Evolutionary conservation across 2,797 vertebrate genomes (phyloP), one percentile per base, ranked within the genome.

Genomic region (Sciurus carolinensis): DNA sequence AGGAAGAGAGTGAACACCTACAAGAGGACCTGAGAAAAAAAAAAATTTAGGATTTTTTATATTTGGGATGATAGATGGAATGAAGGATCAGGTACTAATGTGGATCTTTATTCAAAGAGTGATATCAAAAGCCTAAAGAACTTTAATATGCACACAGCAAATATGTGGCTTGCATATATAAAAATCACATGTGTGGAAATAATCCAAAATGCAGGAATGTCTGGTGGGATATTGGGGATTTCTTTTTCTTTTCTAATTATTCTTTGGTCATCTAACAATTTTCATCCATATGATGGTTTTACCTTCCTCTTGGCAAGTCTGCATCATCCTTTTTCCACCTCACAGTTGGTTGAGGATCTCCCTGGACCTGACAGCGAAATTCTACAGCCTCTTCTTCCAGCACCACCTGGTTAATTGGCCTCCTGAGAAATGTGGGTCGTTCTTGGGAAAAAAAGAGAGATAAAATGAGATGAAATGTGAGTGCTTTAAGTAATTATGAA

Each of bases 321-420:
- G 98, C 95, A 69, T 99, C 99, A n/a, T 99, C 99, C 97, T 99
- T 99, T 98, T 98, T 99, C 99, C 99, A 99, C 71, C 99, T 99
- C 24, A 99, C 99, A 1, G 99, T 99, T 75, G 99, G 99, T 96
- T 98, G 99, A 67, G 99, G 99, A 98, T 99, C 99, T 76, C 99
- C 99, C 97, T 99, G 99, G 92, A 99, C 99, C 98, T 99, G 99
- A 98, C 99, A 99, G 72, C 99, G 99, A 96, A 99, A 99, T 98
- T 99, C 99, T 97, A 99, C 99, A 0, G 98, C 98, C 97, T 99
- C 99, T 90, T 99, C 99, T 97, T 99, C 99, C 98, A 99, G 98
- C 90, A 99, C 99, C 98, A 99, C 99, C 98, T 99, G 99, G 99
- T 99, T 99, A 97, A 99, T 99, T 57, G 99, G 99, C 97, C 99